Base-by-base conservation (phyloP, 2,888 invertebrate genomes). In the Coecobrya sp. region DNA sequence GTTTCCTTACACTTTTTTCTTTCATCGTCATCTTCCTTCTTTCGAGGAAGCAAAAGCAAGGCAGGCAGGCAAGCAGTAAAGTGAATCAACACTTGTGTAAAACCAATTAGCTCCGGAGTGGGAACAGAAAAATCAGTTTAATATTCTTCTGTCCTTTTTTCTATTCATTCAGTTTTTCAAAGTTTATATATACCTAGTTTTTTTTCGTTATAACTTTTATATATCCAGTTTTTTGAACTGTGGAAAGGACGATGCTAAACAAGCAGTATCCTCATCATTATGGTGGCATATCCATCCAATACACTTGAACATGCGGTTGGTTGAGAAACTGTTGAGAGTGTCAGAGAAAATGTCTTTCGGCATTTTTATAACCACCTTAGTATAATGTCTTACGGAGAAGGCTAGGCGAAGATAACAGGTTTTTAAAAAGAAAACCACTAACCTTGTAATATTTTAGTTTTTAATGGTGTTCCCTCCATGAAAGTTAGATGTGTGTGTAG, bases 31-130 rank as follows among this genome's bases (percentile, higher is more conserved):
- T 82, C 55, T 62, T 70, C 25, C 25, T 59, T 76, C 27, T 42
- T 30, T 59, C 42, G 19, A 52, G 13, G 22, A 30, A 45, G 49
- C 36, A 5, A 27, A 7, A 27, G 49, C 19, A 65, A 65, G 79
- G 87, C 13, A 30, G 25, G 30, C 13, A 65, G 52, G 52, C n/a
- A 45, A 8, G 45, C 22, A 42, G 52, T 22, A 25, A 89, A 70
- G 82, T 52, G 81, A 62, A 84, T 81, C 89, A 59, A 85, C 59
- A 49, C 85, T 89, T 73, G 73, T 89, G 89, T 89, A 85, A 89
- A 89, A 89, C 89, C 89, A 89, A 89, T 89, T 89, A 89, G 85
- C 68, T 36, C 19, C 16, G 27, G 19, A 73, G 22, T 16, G 13
- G 19, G 59, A 10, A 36, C 30, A 59, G 70, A 87, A 76, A 85